A percentile compares a stretch with the other conserved stretches of the same genome.
phyloP scores from a whole-genome alignment of 2,888 invertebrate genomes.

The Strigamia maritima region DNA sequence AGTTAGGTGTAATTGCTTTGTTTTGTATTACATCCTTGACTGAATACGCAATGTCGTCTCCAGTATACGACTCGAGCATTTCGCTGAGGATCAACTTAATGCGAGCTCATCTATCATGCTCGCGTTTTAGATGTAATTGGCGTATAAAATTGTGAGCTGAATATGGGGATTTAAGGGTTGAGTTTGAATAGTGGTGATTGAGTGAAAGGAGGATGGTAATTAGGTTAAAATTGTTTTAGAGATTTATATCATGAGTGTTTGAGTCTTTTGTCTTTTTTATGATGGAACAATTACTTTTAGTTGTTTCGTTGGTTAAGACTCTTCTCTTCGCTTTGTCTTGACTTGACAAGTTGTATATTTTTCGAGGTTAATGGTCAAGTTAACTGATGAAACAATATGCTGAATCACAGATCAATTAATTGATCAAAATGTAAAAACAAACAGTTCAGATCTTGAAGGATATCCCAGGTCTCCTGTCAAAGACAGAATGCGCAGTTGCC shows the following conservation, averaged over 20 bases:
- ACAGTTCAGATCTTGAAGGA: too few species aligned
- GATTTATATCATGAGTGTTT: not conserved
- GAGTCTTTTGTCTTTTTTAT: not conserved
- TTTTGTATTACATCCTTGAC: constrained; percentile 28
- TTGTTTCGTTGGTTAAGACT: too few species aligned
- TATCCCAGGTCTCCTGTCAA: too few species aligned
- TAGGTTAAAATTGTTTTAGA: not conserved
- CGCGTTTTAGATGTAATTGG: constrained; percentile 1
- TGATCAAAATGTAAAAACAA: too few species aligned
- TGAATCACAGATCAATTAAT: too few species aligned
- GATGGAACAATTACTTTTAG: not conserved
- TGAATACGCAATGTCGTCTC: constrained; percentile 19
- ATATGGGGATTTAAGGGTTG: not conserved
- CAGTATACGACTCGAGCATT: not conserved
- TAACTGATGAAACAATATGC: too few species aligned
- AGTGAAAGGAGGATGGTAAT: not conserved
- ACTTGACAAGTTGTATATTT: too few species aligned
- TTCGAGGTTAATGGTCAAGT: too few species aligned
- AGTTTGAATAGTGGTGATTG: not conserved
- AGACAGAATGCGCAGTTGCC: too few species aligned
- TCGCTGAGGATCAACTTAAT: not conserved
- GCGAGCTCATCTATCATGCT: not conserved
- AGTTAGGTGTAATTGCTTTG: constrained; percentile 17
- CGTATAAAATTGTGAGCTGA: not conserved
- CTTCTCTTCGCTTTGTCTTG: too few species aligned